Evolutionary conservation across 2,888 invertebrate genomes (phyloP).

Genomic region (Patella depressa): DNA sequence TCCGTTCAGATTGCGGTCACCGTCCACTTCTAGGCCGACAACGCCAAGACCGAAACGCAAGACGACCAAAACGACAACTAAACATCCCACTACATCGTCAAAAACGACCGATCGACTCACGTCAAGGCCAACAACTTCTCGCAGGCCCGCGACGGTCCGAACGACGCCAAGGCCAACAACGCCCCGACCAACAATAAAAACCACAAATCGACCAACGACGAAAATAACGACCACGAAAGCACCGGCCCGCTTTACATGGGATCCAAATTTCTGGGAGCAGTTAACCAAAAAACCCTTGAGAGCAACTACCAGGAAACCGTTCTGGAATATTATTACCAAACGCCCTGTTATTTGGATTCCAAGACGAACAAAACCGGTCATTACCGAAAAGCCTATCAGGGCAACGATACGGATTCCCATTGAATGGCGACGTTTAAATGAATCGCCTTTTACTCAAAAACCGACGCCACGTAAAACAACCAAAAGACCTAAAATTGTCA

Average conservation of each 20-base stretch:
- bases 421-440: too few relatives aligned
- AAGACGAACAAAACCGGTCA: neutral
- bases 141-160: neutral
- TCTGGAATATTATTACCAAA: slow-evolving; percentile 5
- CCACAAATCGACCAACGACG: neutral
- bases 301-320: neutral
- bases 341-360: neutral
- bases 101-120: neutral
- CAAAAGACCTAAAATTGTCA: too few relatives aligned
- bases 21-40: neutral
- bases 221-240: neutral
- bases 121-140: neutral
- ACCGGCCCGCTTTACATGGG: neutral
- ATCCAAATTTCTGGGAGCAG: neutral
- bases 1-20: neutral
- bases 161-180: neutral
- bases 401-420: too few relatives aligned
- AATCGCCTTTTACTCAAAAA: too few relatives aligned
- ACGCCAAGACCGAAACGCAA: slow-evolving; percentile 10
- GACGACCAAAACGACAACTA: neutral
- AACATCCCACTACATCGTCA: neutral
- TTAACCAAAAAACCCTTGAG: neutral
- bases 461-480: too few relatives aligned
- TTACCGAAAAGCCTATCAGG: too few relatives aligned
- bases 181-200: neutral